phyloP scores from a whole-genome alignment of 2,797 vertebrate species.

The Lutjanus campechanus region DNA sequence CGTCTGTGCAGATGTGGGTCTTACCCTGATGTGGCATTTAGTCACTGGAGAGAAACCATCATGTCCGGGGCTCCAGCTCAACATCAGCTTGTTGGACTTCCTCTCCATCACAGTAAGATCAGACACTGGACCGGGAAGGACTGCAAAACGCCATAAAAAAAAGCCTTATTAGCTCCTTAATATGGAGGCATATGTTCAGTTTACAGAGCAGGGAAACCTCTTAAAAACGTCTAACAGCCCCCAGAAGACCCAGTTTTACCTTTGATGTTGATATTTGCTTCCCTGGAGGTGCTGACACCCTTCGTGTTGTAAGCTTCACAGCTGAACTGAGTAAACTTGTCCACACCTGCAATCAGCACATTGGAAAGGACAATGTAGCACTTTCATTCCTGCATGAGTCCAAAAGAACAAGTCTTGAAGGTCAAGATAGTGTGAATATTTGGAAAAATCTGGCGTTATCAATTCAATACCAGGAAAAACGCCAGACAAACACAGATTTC shows the following conservation, averaged over 20 bases:
- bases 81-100: slow-evolving; percentile 82
- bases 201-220: background rate
- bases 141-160: slow-evolving; percentile 61
- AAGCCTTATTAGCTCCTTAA: background rate
- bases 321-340: slow-evolving; percentile 88
- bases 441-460: background rate
- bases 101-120: slow-evolving; percentile 80
- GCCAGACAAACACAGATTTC: background rate
- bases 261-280: slow-evolving; percentile 92
- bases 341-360: slow-evolving; percentile 85
- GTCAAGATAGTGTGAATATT: slow-evolving; percentile 17
- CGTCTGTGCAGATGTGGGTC: slow-evolving; percentile 3
- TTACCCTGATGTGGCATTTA: slow-evolving; percentile 90
- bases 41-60: slow-evolving; percentile 90
- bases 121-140: slow-evolving; percentile 75
- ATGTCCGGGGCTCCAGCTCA: slow-evolving; percentile 92
- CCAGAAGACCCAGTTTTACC: slow-evolving; percentile 79
- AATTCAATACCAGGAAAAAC: background rate
- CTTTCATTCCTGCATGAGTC: background rate
- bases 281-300: slow-evolving; percentile 90
- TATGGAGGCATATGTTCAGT: background rate
- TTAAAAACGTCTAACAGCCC: slow-evolving; percentile 13
- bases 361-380: slow-evolving; percentile 13
- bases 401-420: slow-evolving; percentile 23
- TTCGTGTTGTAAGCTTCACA: slow-evolving; percentile 94